Conservation (phyloP, 2,113 vertebrate species). For the Synchiropus splendidus region DNA sequence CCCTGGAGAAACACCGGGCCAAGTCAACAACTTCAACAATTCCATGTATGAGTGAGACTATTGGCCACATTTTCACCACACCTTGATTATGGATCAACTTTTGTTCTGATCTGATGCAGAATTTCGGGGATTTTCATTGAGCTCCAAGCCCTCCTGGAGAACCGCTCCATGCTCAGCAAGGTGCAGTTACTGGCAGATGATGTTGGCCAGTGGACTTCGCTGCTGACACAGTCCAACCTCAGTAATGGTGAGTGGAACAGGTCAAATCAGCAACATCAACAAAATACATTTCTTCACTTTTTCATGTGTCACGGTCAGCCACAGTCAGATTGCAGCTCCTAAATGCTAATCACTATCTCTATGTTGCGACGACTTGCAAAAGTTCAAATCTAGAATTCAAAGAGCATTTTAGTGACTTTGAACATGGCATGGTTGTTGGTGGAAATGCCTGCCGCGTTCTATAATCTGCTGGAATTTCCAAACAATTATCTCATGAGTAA, state of each 20-base stretch:
- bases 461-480: too few species aligned
- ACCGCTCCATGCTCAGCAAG: constrained; percentile 40
- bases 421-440: too few species aligned
- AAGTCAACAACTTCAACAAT: constrained; percentile 91
- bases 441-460: too few species aligned
- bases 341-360: too few species aligned
- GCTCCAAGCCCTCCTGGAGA: constrained; percentile 50
- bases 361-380: too few species aligned
- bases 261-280: background rate
- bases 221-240: constrained; percentile 29
- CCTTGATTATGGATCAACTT: background rate
- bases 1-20: constrained; percentile 86
- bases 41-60: constrained; percentile 76
- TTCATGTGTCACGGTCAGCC: too few species aligned
- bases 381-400: too few species aligned
- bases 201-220: constrained; percentile 37
- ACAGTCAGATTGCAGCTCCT: too few species aligned
- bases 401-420: too few species aligned
- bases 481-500: too few species aligned
- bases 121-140: constrained; percentile 55
- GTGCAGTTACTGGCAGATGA: constrained; percentile 41
- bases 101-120: constrained; percentile 25
- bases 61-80: background rate
- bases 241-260: constrained; percentile 30
- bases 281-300: too few species aligned